A percentile compares a stretch with the other conserved stretches of the same genome.
Conservation (phyloP, 2,888 invertebrate genomes). For the Leptopilina drosophilae region DNA sequence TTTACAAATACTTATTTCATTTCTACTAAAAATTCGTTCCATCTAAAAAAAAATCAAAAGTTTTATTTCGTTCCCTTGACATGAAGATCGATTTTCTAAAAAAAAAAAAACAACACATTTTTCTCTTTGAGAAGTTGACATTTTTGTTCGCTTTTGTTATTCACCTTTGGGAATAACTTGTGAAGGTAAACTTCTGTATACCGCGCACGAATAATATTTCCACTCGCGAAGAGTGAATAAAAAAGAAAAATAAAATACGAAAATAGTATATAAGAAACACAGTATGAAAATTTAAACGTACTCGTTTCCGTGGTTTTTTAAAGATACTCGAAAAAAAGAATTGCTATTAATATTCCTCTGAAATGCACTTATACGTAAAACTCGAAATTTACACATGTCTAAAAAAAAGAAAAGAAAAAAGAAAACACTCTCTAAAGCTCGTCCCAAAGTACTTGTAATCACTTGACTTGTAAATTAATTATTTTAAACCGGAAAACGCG, state of each 20-base stretch:
- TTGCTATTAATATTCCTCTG: neutral
- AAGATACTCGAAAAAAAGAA: neutral
- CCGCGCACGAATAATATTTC: neutral
- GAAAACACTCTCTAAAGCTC: slow-evolving; percentile 30
- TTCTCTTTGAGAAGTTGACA: slow-evolving; percentile 1
- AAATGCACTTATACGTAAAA: neutral
- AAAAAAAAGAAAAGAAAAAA: neutral
- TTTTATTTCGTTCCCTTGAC: neutral
- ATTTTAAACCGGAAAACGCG: slow-evolving; percentile 20
- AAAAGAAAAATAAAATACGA: too few species aligned
- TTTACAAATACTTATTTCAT: too few species aligned
- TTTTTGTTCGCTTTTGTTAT: neutral
- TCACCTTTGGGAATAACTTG: neutral
- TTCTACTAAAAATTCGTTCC: too few species aligned
- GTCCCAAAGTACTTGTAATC: slow-evolving; percentile 39
- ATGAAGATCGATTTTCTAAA: neutral
- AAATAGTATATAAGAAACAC: neutral
- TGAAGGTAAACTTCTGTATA: neutral
- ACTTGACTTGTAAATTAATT: slow-evolving; percentile 34
- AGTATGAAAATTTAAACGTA: neutral
- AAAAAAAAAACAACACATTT: neutral
- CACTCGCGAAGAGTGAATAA: neutral
- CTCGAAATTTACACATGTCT: slow-evolving; percentile 30
- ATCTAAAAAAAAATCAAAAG: neutral
- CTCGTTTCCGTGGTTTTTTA: slow-evolving; percentile 6